These are phyloP conservation scores for Agrenia bidenticulata DNA, from an alignment of 2,888 invertebrate genomes.

Conservation along the genomic window DNA sequence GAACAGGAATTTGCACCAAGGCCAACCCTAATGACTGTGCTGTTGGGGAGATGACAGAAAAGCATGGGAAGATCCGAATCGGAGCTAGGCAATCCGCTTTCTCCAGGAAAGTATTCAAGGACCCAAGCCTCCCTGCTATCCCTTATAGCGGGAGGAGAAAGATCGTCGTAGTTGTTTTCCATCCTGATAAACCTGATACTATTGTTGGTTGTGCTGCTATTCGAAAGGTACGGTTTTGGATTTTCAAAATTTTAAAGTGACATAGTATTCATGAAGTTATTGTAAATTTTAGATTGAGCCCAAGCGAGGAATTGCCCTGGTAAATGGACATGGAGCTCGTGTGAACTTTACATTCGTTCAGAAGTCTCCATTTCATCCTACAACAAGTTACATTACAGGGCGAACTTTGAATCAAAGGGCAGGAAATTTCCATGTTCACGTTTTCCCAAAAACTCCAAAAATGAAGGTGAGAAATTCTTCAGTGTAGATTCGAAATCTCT, in stretches of 20 bases:
- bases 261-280: background rate
- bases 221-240: slow-evolving; percentile 42
- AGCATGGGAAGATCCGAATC: slow-evolving; percentile 68
- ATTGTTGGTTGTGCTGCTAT: slow-evolving; percentile 51
- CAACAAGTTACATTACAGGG: slow-evolving; percentile 68
- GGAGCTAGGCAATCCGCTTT: slow-evolving; percentile 52
- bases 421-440: slow-evolving; percentile 58
- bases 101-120: slow-evolving; percentile 54
- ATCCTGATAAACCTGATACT: slow-evolving; percentile 52
- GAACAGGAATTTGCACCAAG: slow-evolving; percentile 55
- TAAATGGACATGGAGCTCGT: slow-evolving; percentile 66
- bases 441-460: slow-evolving; percentile 57
- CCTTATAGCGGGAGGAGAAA: slow-evolving; percentile 50
- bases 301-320: slow-evolving; percentile 48
- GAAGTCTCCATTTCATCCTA: slow-evolving; percentile 79
- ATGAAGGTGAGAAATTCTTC: slow-evolving; percentile 34
- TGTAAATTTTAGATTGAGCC: slow-evolving; percentile 41
- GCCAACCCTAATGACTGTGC: slow-evolving; percentile 55
- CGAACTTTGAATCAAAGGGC: slow-evolving; percentile 55
- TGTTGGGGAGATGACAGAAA: slow-evolving; percentile 72
- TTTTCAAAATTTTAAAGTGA: background rate
- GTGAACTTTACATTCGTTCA: slow-evolving; percentile 77
- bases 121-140: slow-evolving; percentile 47
- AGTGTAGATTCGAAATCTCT: background rate
- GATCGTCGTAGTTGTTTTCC: slow-evolving; percentile 51